Base-by-base conservation (phyloP, 1,140 invertebrate species). In the Archegozetes longisetosus region DNA sequence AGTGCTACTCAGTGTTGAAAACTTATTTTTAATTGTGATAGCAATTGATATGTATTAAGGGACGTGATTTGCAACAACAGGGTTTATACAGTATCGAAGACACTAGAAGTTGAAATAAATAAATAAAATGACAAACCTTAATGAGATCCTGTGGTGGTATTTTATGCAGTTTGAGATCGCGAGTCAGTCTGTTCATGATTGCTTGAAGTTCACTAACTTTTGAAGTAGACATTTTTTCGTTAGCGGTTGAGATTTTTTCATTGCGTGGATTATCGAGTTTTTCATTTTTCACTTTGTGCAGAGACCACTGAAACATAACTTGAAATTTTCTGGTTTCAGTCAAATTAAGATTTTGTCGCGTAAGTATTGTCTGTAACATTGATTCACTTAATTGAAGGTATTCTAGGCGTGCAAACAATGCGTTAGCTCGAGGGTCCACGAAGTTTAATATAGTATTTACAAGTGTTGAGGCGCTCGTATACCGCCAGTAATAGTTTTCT, bases 291-390 rank as follows among this genome's bases (percentile, higher is more conserved):
- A 64, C 60, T 50, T 62, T 60, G 53, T 62, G 59, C 14, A 64
- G 29, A 2, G 88, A 84, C 89, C 89, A 94, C 24, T 77, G 79
- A 12, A 91, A 76, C 88, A 94, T 94, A 0, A 86, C 86, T 74
- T 93, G 86, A 68, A 94, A 94, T 72, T 93, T 94, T 17, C 81
- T 78, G n/a, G 92, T 83, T 72, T 94, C 90, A 0, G 84, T 80
- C 17, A 90, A 82, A 40, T 69, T 64, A 67, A 88, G 84, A 50
- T 91, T 75, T 67, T 85, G 84, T 62, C 80, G 79, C 70, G 82
- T 85, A 85, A 94, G 89, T 61, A 93, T 89, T 84, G 88, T 88
- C 70, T 88, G 86, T 0, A 94, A 87, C 87, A 93, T 90, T 0
- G 87, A 91, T 69, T 93, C 89, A 58, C 87, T 91, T 2, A 93